Evolutionary conservation across 2,113 vertebrate species (phyloP).

Genomic region (Alaudala cheleensis): DNA sequence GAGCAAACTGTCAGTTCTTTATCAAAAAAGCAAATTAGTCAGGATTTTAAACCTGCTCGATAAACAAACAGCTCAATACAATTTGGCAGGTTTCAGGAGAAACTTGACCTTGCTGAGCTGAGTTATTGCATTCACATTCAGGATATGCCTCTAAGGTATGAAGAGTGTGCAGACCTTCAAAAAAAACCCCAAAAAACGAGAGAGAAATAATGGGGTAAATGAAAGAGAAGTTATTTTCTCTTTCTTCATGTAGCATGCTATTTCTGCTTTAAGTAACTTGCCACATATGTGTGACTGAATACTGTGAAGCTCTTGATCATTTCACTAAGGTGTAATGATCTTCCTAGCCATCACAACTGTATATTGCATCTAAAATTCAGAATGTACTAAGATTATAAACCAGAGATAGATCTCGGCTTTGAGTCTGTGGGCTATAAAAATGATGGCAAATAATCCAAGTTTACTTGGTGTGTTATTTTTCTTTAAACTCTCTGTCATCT

Average conservation of each 20-base stretch:
- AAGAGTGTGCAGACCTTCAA: neutral
- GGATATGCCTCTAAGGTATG: neutral
- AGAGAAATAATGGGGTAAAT: neutral
- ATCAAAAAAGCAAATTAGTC: neutral
- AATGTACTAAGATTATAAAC: neutral
- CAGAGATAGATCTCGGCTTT: neutral
- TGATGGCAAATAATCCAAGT: neutral
- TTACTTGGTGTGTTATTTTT: neutral
- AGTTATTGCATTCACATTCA: neutral
- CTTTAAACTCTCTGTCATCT: neutral
- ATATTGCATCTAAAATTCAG: neutral
- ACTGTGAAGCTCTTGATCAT: neutral
- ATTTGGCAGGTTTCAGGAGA: neutral
- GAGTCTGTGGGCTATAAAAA: neutral
- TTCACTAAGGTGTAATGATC: neutral
- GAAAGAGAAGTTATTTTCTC: neutral
- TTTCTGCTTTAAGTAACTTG: neutral
- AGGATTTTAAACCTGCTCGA: neutral
- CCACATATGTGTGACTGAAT: neutral
- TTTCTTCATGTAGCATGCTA: neutral
- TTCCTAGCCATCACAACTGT: neutral
- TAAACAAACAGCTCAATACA: neutral
- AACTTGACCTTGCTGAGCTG: neutral
- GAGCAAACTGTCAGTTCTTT: neutral
- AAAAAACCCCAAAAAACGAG: no score